Conservation (phyloP, 2,797 vertebrate species). For the Pithecia hirsuta region DNA sequence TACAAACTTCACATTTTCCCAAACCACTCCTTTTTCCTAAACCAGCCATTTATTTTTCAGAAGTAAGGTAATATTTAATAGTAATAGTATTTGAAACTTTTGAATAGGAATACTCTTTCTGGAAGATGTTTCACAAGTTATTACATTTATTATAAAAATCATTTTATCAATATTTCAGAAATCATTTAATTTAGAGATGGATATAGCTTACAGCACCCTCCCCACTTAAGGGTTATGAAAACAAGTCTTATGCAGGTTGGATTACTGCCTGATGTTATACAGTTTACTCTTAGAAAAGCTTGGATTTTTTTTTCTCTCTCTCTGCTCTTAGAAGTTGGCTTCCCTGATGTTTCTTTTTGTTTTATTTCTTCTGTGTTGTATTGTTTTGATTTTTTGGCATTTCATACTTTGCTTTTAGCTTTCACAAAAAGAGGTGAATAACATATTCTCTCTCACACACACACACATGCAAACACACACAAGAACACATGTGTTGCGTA, state of each 20-base stretch:
- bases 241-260: neutral
- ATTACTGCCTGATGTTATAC: neutral
- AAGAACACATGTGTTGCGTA: neutral
- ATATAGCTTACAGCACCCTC: neutral
- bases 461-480: neutral
- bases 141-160: neutral
- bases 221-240: neutral
- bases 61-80: neutral
- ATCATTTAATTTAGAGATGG: neutral
- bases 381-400: neutral
- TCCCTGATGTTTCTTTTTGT: neutral
- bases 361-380: neutral
- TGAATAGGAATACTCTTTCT: neutral
- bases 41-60: neutral
- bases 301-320: neutral
- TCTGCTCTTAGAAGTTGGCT: neutral
- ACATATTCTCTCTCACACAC: neutral
- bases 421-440: neutral
- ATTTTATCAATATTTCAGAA: neutral
- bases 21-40: neutral
- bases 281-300: neutral
- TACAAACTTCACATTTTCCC: neutral
- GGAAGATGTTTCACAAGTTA: neutral
- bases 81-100: neutral
- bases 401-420: neutral